These are phyloP conservation scores for Drosophila meridionalis DNA, from an alignment of 2,888 invertebrate genomes.

Conservation along the genomic window DNA sequence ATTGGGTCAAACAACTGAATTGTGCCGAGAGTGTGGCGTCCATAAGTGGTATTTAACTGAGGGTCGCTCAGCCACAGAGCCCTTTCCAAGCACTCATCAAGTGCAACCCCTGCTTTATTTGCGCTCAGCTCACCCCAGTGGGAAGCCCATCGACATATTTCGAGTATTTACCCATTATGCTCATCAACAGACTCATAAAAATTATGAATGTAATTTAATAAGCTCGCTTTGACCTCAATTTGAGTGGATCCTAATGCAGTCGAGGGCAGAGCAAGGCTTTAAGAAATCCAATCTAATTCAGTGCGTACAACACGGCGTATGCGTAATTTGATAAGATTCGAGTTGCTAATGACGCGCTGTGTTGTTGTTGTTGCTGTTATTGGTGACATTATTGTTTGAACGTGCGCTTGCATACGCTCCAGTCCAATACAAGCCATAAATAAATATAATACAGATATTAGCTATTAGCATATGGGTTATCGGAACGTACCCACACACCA, in stretches of 20 bases:
- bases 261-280: slow-evolving; percentile 21
- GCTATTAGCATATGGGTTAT: slow-evolving; percentile 78
- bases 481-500: slow-evolving; percentile 24
- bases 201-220: slow-evolving; percentile 72
- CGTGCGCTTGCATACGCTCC: slow-evolving; percentile 69
- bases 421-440: slow-evolving; percentile 71
- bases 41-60: slow-evolving; percentile 51
- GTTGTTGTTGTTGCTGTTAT: slow-evolving; percentile 20
- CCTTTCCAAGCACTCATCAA: neutral
- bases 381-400: slow-evolving; percentile 10
- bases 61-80: neutral
- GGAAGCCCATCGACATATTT: slow-evolving; percentile 22
- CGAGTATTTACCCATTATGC: slow-evolving; percentile 49
- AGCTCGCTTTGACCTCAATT: slow-evolving; percentile 67
- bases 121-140: slow-evolving; percentile 24
- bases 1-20: slow-evolving; percentile 13
- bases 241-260: neutral
- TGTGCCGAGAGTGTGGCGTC: slow-evolving; percentile 30
- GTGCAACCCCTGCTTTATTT: slow-evolving; percentile 41
- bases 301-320: slow-evolving; percentile 61
- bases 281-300: slow-evolving; percentile 25
- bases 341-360: slow-evolving; percentile 62
- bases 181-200: slow-evolving; percentile 59
- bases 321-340: slow-evolving; percentile 76
- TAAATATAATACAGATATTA: slow-evolving; percentile 78